phyloP scores from a whole-genome alignment of 2,113 vertebrate genomes.

The Pantherophis guttatus region DNA sequence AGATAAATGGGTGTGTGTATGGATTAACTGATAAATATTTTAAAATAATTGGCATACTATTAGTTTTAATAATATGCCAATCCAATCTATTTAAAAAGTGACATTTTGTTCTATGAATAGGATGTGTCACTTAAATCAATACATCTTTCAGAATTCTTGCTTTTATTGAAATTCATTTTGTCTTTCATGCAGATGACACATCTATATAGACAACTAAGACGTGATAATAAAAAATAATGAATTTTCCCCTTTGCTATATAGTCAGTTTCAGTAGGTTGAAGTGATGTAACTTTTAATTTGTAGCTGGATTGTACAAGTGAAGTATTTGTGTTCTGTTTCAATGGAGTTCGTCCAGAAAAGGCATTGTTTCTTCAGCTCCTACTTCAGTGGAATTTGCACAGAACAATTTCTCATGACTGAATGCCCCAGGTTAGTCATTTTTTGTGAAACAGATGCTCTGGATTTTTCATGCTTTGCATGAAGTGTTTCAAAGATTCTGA shows the following conservation, averaged over 20 bases:
- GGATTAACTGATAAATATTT: background rate
- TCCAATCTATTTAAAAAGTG: background rate
- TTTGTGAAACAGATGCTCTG: background rate
- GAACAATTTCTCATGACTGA: no score
- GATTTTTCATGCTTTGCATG: background rate
- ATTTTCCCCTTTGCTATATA: background rate
- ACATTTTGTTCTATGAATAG: background rate
- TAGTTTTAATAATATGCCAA: background rate
- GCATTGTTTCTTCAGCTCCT: background rate
- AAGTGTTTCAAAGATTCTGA: background rate
- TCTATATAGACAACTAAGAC: background rate
- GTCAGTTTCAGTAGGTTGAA: background rate
- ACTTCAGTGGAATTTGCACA: background rate
- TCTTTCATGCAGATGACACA: background rate
- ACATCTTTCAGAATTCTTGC: background rate
- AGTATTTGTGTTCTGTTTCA: background rate
- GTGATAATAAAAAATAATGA: background rate
- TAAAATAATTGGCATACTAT: background rate
- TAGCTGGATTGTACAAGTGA: background rate
- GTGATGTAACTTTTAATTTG: background rate
- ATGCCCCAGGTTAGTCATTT: background rate
- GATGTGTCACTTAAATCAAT: background rate
- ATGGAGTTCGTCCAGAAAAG: background rate
- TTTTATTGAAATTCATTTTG: background rate
- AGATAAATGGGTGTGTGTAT: no score